phyloP scores from a whole-genome alignment of 2,113 vertebrate species.

The Protomyctophum bolini region DNA sequence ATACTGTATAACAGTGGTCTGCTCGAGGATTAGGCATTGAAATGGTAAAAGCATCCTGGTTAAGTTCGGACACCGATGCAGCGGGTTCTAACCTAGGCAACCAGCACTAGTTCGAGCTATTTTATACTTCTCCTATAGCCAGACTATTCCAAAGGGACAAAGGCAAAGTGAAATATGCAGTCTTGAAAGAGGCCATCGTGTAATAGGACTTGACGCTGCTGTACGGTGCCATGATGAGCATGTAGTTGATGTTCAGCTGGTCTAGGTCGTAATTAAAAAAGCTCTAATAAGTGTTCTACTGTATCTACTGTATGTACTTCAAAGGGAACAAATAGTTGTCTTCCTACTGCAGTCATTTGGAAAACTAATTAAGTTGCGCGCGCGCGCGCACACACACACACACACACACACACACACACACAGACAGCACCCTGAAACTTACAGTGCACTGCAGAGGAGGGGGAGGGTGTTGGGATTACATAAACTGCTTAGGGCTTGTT shows the following conservation, averaged over 20 bases:
- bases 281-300: slow-evolving; percentile 26
- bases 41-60: too few relatives aligned
- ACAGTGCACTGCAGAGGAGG: slow-evolving; percentile 24
- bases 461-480: slow-evolving; percentile 3
- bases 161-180: slow-evolving; percentile 52
- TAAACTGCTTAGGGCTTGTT: slow-evolving; percentile 43
- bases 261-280: slow-evolving; percentile 1
- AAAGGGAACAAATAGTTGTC: slow-evolving; percentile 37
- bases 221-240: slow-evolving; percentile 21
- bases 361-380: slow-evolving; percentile 69
- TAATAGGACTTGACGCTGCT: slow-evolving; percentile 7
- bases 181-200: slow-evolving; percentile 65
- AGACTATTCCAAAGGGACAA: slow-evolving; percentile 41
- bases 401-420: slow-evolving; percentile 26
- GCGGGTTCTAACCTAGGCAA: too few relatives aligned
- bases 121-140: slow-evolving; percentile 6
- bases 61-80: too few relatives aligned
- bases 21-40: too few relatives aligned
- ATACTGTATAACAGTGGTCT: too few relatives aligned
- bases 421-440: slow-evolving; percentile 42
- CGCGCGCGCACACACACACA: slow-evolving; percentile 28
- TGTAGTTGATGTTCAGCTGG: slow-evolving; percentile 9
- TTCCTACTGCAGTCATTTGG: slow-evolving; percentile 53
- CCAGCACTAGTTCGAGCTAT: too few relatives aligned
- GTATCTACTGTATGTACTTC: slow-evolving; percentile 28